phyloP scores from a whole-genome alignment of 2,113 vertebrate genomes.

The Abramis brama region DNA sequence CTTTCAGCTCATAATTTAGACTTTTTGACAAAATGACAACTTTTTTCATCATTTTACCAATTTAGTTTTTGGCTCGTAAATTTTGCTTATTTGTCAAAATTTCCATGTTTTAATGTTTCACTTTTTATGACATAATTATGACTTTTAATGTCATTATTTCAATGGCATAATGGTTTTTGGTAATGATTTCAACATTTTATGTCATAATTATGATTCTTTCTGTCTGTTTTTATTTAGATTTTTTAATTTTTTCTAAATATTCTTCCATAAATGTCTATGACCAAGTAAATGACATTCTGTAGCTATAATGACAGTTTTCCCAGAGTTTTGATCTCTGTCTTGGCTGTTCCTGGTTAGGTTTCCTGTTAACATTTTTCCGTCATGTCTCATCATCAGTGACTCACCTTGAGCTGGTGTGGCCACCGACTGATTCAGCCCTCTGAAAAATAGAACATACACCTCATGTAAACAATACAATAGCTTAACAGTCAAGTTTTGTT shows the following conservation, averaged over 20 bases:
- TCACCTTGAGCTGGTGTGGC: conserved; percentile 70
- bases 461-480: conserved; percentile 9
- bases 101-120: too few species aligned
- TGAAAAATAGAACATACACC: conserved; percentile 50
- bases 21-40: neutral
- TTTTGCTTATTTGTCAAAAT: neutral
- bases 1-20: neutral
- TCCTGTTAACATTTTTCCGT: neutral
- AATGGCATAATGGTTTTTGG: too few species aligned
- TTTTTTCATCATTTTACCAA: neutral
- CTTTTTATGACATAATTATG: neutral
- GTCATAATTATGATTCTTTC: too few species aligned
- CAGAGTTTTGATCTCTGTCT: neutral
- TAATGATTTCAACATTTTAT: neutral
- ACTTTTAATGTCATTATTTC: neutral
- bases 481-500: neutral
- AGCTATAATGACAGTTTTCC: neutral
- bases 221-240: neutral
- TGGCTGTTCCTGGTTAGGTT: neutral
- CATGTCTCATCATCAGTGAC: conserved; percentile 25
- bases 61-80: neutral
- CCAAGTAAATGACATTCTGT: neutral
- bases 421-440: conserved; percentile 56
- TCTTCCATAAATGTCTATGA: neutral
- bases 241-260: neutral